Evolutionary conservation across 2,888 invertebrate species (phyloP).

Genomic region (Stenurella melanura): DNA sequence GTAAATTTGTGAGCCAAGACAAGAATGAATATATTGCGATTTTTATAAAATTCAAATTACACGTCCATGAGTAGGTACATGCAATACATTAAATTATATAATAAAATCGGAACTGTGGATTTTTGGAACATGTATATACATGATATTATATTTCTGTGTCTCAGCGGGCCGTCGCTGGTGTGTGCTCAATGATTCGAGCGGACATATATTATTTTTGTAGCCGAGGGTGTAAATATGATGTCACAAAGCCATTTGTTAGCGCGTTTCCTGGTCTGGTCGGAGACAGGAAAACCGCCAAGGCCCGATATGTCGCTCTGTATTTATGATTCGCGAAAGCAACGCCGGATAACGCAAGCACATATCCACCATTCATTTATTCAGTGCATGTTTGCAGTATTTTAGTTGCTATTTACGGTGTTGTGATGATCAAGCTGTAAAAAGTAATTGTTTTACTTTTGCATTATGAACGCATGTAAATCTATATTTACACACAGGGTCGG

Average conservation of each 20-base stretch:
- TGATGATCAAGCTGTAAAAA: not conserved
- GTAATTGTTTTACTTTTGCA: not conserved
- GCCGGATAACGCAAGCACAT: conserved; percentile 43
- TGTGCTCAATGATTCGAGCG: conserved; percentile 73
- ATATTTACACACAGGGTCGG: not conserved
- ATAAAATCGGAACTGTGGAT: conserved; percentile 8
- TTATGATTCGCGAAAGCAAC: conserved; percentile 64
- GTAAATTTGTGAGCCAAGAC: no score
- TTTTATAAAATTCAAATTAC: not conserved
- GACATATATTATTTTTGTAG: conserved; percentile 74
- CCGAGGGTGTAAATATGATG: conserved; percentile 73
- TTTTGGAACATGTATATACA: conserved; percentile 27
- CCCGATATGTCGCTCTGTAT: conserved; percentile 73
- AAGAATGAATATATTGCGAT: not conserved
- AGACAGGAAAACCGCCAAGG: conserved; percentile 72
- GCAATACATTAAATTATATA: conserved; percentile 4
- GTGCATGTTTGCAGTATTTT: conserved; percentile 1
- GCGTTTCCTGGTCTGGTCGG: conserved; percentile 70
- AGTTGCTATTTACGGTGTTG: not conserved
- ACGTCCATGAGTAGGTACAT: not conserved
- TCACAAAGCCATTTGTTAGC: conserved; percentile 73
- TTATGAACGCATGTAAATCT: not conserved
- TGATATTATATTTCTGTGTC: conserved; percentile 53
- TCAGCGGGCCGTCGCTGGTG: conserved; percentile 66
- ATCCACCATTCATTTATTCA: conserved; percentile 33